Base-by-base conservation (phyloP, 2,888 invertebrate genomes). In the Aricia artaxerxes region DNA sequence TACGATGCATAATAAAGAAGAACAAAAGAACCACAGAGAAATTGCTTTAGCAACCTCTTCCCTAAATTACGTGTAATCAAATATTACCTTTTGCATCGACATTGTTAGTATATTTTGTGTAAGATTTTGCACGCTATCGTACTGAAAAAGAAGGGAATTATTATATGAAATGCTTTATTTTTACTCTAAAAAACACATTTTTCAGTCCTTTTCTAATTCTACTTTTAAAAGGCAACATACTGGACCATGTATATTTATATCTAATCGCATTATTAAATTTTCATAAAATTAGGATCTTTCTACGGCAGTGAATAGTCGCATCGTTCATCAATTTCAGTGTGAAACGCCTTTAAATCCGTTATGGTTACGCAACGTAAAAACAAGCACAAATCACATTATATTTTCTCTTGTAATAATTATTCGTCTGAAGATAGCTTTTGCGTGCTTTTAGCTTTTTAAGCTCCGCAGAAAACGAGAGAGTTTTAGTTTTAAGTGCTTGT, bases 371-470 rank as follows among this genome's bases (percentile, higher is more conserved):
- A 76, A 76, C 31, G 57, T 53, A 76, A 76, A 76, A 35, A 76
- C 57, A 76, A 76, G 76, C 76, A 57, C 76, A 76, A 76, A 76
- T 76, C 76, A 76, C 76, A 49, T 49, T 44, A 49, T 9, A 75
- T 75, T 31, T 31, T 75, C 44, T 44, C 49, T 24, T 7, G 24
- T 49, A 24, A 75, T 75, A 24, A 75, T 75, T 75, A 44, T 75
- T 13, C 1, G 35, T 75, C 75, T 75, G 69, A 69, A 35, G 69
- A 69, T 13, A 69, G 73, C 9, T 44, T 73, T n/a, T 73, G 44
- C 73, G 44, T 73, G 24, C 44, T 44, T 44, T 44, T 44, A 69
- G 35, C 35, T 69, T 69, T 69, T 69, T 64, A 31, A 57, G 57
- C 57, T 57, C 13, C 16, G 16, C 57, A 57, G 3, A 53, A 53